phyloP scores from a whole-genome alignment of 2,797 vertebrate genomes.

The Podargus strigoides region DNA sequence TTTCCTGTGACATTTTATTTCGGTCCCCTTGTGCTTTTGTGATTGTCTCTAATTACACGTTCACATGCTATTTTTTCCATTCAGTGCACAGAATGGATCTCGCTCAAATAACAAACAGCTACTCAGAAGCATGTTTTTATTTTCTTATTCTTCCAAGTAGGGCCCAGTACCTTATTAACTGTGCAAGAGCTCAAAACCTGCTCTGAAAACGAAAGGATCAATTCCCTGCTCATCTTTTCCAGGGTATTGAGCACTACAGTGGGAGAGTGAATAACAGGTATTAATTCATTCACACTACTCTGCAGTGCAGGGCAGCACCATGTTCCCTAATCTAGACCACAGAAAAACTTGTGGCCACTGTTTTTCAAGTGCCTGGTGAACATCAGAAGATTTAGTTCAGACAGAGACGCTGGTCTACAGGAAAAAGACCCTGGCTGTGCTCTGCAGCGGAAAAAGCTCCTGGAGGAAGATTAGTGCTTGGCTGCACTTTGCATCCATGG shows the following conservation, averaged over 20 bases:
- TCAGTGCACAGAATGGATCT: background rate
- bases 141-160: background rate
- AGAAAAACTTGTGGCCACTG: background rate
- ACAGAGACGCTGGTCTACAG: background rate
- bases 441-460: background rate
- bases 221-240: background rate
- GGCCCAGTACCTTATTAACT: background rate
- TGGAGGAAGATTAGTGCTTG: background rate
- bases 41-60: slow-evolving; percentile 18
- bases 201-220: background rate
- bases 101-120: background rate
- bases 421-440: background rate
- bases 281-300: background rate
- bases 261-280: background rate
- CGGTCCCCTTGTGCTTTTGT: background rate
- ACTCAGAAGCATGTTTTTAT: background rate
- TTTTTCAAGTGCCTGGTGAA: background rate
- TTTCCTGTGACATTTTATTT: slow-evolving; percentile 3
- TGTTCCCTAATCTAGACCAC: background rate
- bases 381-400: background rate
- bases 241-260: background rate
- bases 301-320: rapidly evolving
- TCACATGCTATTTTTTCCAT: background rate
- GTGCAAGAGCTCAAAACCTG: background rate
- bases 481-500: background rate